Conservation (phyloP, 2,797 vertebrate genomes). For the Helarctos malayanus region DNA sequence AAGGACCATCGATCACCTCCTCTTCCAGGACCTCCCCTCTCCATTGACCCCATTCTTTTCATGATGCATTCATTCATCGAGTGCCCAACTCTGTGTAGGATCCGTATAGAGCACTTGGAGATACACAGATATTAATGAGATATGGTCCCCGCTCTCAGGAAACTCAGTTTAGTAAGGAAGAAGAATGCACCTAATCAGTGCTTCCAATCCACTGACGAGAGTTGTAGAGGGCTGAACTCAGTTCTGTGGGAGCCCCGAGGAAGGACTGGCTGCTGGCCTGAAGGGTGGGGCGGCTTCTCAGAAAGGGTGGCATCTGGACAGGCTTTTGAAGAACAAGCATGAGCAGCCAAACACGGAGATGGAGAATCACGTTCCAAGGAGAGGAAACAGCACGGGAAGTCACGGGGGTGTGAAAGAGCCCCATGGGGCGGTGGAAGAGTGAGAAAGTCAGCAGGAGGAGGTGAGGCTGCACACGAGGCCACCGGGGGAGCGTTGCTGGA, state of each 20-base stretch:
- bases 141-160: not conserved
- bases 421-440: not conserved
- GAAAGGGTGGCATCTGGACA: not conserved
- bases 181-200: not conserved
- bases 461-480: not conserved
- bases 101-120: not conserved
- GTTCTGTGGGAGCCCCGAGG: not conserved
- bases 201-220: not conserved
- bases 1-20: not conserved
- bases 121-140: not conserved
- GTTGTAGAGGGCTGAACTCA: not conserved
- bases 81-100: not conserved
- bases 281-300: not conserved
- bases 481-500: not conserved
- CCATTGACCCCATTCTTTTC: not conserved
- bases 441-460: not conserved
- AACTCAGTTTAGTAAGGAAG: not conserved
- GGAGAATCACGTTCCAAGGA: not conserved
- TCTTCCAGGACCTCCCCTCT: not conserved
- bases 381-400: not conserved
- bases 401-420: not conserved
- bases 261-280: not conserved
- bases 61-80: not conserved
- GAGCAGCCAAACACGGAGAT: not conserved
- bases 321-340: not conserved